Percentiles rank a stretch among this genome's conserved stretches.
These are phyloP conservation scores for Parazoanthus atlanticus DNA, from an alignment of 92 coral and sea anemone species.

Conservation along the genomic window DNA sequence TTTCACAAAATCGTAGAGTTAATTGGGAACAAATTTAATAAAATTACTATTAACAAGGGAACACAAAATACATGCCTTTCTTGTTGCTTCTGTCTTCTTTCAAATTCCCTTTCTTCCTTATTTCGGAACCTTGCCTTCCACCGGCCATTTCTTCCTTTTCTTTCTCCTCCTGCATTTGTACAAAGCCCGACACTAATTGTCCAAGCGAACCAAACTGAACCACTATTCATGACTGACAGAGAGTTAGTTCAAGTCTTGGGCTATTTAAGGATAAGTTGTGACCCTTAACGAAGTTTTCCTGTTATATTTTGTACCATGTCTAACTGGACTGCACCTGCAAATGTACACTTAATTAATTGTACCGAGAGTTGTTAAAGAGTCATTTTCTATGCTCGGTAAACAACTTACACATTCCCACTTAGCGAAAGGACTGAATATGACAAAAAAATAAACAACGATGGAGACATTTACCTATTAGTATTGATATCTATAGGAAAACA, in stretches of 20 bases:
- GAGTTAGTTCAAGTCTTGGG: no score
- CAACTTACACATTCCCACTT: no score
- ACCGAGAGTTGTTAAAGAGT: no score
- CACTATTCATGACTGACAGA: background rate
- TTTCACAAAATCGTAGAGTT: background rate
- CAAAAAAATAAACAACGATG: no score
- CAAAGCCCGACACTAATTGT: background rate
- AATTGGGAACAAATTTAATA: background rate
- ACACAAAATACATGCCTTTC: slow-evolving; percentile 53
- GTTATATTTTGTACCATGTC: background rate
- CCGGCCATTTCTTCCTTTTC: slow-evolving; percentile 85
- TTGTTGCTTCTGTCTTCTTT: slow-evolving; percentile 84
- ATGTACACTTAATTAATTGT: no score
- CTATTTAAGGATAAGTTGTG: background rate
- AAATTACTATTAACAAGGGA: background rate
- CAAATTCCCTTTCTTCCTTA: slow-evolving; percentile 64
- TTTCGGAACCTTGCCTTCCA: slow-evolving; percentile 80
- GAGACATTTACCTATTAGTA: no score
- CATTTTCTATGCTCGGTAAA: no score
- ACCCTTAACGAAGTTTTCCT: background rate
- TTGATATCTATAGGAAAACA: no score
- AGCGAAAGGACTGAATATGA: no score
- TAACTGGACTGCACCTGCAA: background rate
- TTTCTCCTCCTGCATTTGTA: slow-evolving; percentile 79
- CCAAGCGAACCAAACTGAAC: background rate